phyloP scores from a whole-genome alignment of 2,113 vertebrate genomes.

The Ursus arctos region DNA sequence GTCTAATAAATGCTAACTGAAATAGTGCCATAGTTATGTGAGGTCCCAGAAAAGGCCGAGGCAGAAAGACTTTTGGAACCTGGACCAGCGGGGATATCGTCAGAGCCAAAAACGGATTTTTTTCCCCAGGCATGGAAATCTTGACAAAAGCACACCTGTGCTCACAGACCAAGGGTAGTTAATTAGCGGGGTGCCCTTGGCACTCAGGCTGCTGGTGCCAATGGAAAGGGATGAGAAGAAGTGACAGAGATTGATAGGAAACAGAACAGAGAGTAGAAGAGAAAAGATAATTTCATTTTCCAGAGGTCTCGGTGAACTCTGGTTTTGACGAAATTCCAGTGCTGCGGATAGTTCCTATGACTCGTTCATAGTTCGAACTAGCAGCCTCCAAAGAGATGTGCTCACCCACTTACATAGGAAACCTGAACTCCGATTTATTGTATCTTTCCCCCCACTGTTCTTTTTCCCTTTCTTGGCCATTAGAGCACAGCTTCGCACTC shows the following conservation, averaged over 20 bases:
- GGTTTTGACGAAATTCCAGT: constrained; percentile 51
- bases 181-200: constrained; percentile 33
- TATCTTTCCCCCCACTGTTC: neutral
- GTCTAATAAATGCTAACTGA: neutral
- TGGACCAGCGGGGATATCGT: neutral
- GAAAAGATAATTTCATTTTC: neutral
- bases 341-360: neutral
- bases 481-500: neutral
- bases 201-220: constrained; percentile 5
- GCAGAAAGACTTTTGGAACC: neutral
- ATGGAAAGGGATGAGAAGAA: constrained; percentile 48
- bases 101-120: constrained; percentile 41
- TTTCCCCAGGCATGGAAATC: constrained; percentile 84
- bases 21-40: neutral
- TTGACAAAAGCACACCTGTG: constrained; percentile 71
- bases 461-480: neutral
- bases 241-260: constrained; percentile 20
- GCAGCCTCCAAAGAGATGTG: neutral
- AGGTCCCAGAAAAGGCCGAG: neutral
- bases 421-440: neutral
- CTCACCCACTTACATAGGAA: neutral
- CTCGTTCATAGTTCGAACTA: neutral
- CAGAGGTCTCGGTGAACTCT: neutral
- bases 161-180: constrained; percentile 38
- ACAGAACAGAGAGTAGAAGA: neutral